Conservation (phyloP, 1,140 invertebrate species). For the Bombyx mandarina region DNA sequence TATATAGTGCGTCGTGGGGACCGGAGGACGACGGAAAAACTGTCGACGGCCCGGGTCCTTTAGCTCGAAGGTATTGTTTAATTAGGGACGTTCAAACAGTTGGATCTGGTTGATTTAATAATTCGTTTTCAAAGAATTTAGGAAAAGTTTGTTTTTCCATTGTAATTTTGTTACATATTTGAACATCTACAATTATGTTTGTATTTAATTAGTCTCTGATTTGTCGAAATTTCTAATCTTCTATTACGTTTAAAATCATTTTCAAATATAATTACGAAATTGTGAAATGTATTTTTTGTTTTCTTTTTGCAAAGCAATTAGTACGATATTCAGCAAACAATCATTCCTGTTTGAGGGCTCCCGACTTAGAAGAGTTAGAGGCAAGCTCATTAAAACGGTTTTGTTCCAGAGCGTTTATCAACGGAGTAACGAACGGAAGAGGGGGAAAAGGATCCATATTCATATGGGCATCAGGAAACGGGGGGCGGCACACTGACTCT, state of each 20-base stretch:
- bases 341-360: background rate
- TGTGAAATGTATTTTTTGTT: too few relatives aligned
- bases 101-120: too few relatives aligned
- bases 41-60: conserved; percentile 95
- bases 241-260: too few relatives aligned
- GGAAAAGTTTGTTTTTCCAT: too few relatives aligned
- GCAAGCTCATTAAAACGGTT: conserved; percentile 47
- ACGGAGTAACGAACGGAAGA: conserved; percentile 93
- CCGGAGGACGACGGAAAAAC: conserved; percentile 97
- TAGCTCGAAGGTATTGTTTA: conserved; percentile 80
- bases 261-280: too few relatives aligned
- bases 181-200: too few relatives aligned
- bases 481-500: conserved; percentile 93
- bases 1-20: conserved; percentile 96
- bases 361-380: conserved; percentile 26
- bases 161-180: too few relatives aligned
- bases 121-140: too few relatives aligned
- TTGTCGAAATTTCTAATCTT: too few relatives aligned
- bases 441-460: conserved; percentile 97
- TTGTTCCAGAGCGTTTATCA: conserved; percentile 86
- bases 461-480: conserved; percentile 99
- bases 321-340: too few relatives aligned
- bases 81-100: conserved; percentile 21
- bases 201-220: too few relatives aligned
- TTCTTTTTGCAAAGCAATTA: too few relatives aligned